Evolutionary conservation across 2,888 invertebrate species (phyloP).

Genomic region (Acutogordius australiensis): DNA sequence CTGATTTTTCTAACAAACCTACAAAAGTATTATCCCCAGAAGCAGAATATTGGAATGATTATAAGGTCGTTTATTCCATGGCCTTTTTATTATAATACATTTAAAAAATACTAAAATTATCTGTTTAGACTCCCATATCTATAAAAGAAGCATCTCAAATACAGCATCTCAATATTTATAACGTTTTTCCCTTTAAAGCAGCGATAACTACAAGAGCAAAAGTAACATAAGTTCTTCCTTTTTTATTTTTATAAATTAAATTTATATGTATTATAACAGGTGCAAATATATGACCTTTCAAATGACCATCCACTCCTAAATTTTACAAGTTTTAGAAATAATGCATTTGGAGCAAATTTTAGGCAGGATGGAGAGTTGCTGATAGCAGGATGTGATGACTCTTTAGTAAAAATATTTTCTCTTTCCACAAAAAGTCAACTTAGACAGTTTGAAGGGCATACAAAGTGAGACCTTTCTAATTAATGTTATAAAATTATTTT

Average conservation of each 20-base stretch:
- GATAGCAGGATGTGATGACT: slow-evolving; percentile 64
- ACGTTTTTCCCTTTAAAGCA: background rate
- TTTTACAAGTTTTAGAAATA: slow-evolving; percentile 23
- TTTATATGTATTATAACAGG: slow-evolving; percentile 15
- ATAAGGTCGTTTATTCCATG: background rate
- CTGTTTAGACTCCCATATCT: background rate
- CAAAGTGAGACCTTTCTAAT: too few relatives aligned
- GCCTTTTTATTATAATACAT: background rate
- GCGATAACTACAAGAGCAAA: background rate
- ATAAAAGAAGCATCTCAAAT: background rate
- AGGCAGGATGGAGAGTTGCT: slow-evolving; percentile 21
- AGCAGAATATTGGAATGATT: background rate
- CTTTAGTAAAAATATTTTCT: slow-evolving; percentile 56
- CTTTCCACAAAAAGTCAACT: slow-evolving; percentile 47
- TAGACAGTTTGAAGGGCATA: slow-evolving; percentile 54
- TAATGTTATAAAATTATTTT: too few relatives aligned
- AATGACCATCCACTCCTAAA: background rate
- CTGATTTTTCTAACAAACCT: too few relatives aligned
- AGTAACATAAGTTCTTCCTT: too few relatives aligned
- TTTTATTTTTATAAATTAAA: background rate
- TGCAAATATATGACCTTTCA: slow-evolving; percentile 12
- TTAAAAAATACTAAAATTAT: background rate
- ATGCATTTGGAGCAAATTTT: slow-evolving; percentile 24
- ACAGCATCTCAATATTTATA: background rate
- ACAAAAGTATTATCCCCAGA: background rate